These are phyloP conservation scores for Heliconius ismenius DNA, from an alignment of 2,888 invertebrate genomes.

Conservation along the genomic window DNA sequence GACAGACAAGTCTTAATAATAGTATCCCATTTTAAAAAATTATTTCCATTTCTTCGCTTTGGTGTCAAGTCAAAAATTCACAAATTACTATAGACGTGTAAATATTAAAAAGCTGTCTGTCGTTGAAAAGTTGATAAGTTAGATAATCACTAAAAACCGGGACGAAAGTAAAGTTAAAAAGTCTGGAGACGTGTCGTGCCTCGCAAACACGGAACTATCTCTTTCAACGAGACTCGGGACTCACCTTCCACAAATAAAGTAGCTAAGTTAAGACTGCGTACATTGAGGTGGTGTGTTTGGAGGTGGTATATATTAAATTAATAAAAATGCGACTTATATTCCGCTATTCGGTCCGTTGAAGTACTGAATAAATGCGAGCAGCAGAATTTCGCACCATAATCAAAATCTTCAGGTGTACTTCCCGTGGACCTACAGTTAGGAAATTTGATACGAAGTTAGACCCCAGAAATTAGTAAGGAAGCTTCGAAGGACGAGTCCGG, in stretches of 20 bases:
- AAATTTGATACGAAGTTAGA: too few relatives aligned
- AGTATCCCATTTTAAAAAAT: too few relatives aligned
- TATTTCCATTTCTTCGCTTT: too few relatives aligned
- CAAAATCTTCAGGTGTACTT: too few relatives aligned
- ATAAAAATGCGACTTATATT: too few relatives aligned
- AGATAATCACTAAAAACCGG: conserved; percentile 51
- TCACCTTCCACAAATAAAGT: conserved; percentile 75
- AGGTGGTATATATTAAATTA: conserved; percentile 46
- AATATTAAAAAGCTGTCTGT: conserved; percentile 4
- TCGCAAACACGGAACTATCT: conserved; percentile 69
- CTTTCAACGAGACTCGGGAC: conserved; percentile 70
- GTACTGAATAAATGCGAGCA: too few relatives aligned
- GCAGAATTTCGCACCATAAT: too few relatives aligned
- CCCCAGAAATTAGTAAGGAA: too few relatives aligned
- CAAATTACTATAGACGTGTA: not conserved
- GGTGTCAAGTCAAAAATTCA: not conserved
- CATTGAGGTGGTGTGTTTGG: conserved; percentile 45
- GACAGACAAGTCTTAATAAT: too few relatives aligned
- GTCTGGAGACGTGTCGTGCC: conserved; percentile 59
- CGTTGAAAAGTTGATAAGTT: conserved; percentile 41
- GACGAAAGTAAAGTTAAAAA: conserved; percentile 62
- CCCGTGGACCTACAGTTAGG: too few relatives aligned
- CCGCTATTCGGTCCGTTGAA: too few relatives aligned
- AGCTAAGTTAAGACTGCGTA: conserved; percentile 55
- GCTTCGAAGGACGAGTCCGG: too few relatives aligned